Evolutionary conservation across 2,888 invertebrate genomes (phyloP), one percentile per base, ranked within the genome.

Genomic region (Drosophila testacea): DNA sequence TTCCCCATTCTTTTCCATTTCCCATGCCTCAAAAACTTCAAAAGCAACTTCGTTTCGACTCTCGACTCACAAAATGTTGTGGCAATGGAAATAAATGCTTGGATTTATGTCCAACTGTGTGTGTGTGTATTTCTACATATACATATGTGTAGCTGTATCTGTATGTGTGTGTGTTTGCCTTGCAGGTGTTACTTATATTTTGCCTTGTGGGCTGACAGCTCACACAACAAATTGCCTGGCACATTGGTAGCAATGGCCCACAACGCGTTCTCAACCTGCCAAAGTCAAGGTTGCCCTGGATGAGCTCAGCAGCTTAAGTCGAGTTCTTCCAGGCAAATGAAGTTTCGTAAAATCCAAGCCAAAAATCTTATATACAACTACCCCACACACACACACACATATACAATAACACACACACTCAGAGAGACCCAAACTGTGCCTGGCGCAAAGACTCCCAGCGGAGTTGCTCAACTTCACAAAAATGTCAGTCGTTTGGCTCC

Each of bases 51-150:
- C 61, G 47, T 48, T 61, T 55, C 67, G 61, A 64, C 32, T 64
- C 61, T 60, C 44, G 62, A 36, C 51, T 64, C 61, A 56, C 56
- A 68, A 65, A 63, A 68, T 73, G 48, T 54, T 79, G 76, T 62
- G 69, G 74, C 74, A 77, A 75, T 74, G 79, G 75, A 83, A 83
- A 85, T 88, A 90, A 90, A 88, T 90, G 84, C 79, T 84, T 41
- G 79, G 88, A 89, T 90, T 89, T 90, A 85, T 88, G 70, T 74
- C 64, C 70, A 51, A 67, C 47, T 55, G 51, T 48, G 51, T 48
- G 13, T 39, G 55, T 30, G 59, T 28, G 4, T 46, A 10, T 47
- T 10, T n/a, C 4, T 22, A 22, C 22, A 22, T 22, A 22, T 22
- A 22, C 22, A 22, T 22, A 22, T 22, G 22, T 22, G 22, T 22